phyloP scores from a whole-genome alignment of 2,888 invertebrate species.

The Andrena camellia region DNA sequence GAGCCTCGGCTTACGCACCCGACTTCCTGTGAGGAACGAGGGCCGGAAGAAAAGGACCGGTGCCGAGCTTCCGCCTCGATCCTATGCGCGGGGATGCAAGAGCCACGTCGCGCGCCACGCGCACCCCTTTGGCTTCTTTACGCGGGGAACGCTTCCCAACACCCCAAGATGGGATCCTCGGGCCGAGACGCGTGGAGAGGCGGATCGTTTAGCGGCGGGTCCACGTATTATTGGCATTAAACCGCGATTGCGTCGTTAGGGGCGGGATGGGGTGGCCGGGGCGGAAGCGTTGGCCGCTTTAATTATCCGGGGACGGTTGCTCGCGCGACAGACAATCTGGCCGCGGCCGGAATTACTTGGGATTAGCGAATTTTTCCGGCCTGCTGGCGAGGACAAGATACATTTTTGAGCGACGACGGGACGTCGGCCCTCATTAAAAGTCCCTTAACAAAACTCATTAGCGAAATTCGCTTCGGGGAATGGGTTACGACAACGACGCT shows the following conservation, averaged over 20 bases:
- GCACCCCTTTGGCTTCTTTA: not conserved
- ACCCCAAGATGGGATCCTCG: not conserved
- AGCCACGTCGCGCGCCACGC: not conserved
- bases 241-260: constrained; percentile 51
- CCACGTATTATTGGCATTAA: constrained; percentile 43
- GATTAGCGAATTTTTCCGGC: constrained; percentile 60
- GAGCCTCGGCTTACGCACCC: constrained; percentile 35
- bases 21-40: not conserved
- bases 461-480: constrained; percentile 61
- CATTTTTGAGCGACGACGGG: constrained; percentile 56
- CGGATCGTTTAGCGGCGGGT: constrained; percentile 30
- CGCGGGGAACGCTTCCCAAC: not conserved
- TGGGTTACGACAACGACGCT: constrained; percentile 59
- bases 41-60: constrained; percentile 29
- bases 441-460: constrained; percentile 67
- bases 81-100: not conserved
- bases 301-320: constrained; percentile 49
- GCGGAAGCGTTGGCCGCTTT: constrained; percentile 43
- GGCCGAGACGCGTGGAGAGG: not conserved
- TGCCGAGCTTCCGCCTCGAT: not conserved
- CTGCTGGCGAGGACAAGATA: constrained; percentile 55
- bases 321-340: constrained; percentile 36
- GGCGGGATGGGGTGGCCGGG: not conserved
- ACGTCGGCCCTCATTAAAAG: constrained; percentile 62
- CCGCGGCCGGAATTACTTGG: constrained; percentile 42